Evolutionary conservation across 2,888 invertebrate genomes (phyloP), one percentile per base, ranked within the genome.

Genomic region (Sepiola atlantica): DNA sequence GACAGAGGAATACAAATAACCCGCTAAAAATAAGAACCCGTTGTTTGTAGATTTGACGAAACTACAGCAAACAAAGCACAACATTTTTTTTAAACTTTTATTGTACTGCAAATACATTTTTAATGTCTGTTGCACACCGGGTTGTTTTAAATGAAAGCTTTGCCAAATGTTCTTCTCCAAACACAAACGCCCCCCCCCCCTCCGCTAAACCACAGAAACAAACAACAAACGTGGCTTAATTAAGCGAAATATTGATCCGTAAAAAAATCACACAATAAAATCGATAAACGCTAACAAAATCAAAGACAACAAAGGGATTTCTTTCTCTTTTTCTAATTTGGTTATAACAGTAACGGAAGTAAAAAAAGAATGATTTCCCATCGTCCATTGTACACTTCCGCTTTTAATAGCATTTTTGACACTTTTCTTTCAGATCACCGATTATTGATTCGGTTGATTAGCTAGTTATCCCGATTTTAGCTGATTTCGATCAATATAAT

Each of bases 211-310:
- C 8, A 45, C 77, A 77, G 77, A 77, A n/a, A 77, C 77, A 32
- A n/a, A 77, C 77, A 77, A 77, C 77, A 77, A 77, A 77, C 77
- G 77, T 21, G n/a, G n/a, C n/a, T 77, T 77, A 77, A 77, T 77
- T 77, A 77, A 77, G 77, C 77, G n/a, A 77, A 77, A 77, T 32
- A 77, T 77, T 77, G n/a, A 77, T 45, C 45, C 45, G 77, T 32
- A 16, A n/a, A 32, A n/a, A 32, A 77, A 77, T 77, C 77, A 12
- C 77, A 77, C 77, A 77, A 16, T 10, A 77, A 77, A n/a, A 10
- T 14, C 0, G 14, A n/a, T 16, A 77, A 77, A 77, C 32, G n/a
- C 1, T 12, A 77, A 32, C 16, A n/a, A 77, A 77, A 57, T 57
- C 20, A 57, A 16, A 24, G 77, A 77, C n/a, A 77, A 77, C n/a